Evolutionary conservation across 2,888 invertebrate genomes (phyloP).

Genomic region (Microchrysa polita): DNA sequence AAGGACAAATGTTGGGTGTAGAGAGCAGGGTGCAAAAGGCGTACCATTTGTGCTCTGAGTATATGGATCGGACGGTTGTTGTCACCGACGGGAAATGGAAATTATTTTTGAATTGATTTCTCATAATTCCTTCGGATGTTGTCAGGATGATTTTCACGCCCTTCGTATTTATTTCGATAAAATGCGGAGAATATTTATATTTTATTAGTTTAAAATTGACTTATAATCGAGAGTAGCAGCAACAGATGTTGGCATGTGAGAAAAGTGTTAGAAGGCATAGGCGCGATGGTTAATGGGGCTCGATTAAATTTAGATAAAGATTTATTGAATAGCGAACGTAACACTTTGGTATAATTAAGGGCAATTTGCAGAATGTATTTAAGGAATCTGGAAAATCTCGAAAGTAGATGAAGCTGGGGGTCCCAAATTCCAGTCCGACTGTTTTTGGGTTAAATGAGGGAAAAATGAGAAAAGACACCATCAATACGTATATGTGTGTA

Average conservation of each 20-base stretch:
- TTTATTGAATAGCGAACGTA: neutral
- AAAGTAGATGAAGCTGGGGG: too few species aligned
- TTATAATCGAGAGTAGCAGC: neutral
- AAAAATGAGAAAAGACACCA: too few species aligned
- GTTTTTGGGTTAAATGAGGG: too few species aligned
- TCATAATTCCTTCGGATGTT: constrained; percentile 36
- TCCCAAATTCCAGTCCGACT: too few species aligned
- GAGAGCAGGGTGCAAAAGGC: constrained; percentile 1
- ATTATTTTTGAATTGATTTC: constrained; percentile 40
- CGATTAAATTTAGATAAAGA: constrained; percentile 35
- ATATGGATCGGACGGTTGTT: neutral
- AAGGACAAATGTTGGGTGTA: constrained; percentile 6
- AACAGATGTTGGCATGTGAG: constrained; percentile 24
- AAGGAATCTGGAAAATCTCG: too few species aligned
- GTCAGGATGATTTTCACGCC: constrained; percentile 35
- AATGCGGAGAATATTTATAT: neutral
- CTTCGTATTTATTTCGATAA: neutral
- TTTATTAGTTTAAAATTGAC: neutral
- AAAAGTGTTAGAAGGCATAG: neutral
- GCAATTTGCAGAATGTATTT: too few species aligned
- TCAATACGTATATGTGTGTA: too few species aligned
- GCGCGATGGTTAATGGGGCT: neutral
- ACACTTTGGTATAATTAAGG: too few species aligned
- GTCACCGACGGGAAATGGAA: neutral
- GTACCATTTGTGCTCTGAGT: constrained; percentile 11